These are phyloP conservation scores for Andinoacara biseriatus DNA, from an alignment of 2,113 vertebrate species.

Conservation along the genomic window DNA sequence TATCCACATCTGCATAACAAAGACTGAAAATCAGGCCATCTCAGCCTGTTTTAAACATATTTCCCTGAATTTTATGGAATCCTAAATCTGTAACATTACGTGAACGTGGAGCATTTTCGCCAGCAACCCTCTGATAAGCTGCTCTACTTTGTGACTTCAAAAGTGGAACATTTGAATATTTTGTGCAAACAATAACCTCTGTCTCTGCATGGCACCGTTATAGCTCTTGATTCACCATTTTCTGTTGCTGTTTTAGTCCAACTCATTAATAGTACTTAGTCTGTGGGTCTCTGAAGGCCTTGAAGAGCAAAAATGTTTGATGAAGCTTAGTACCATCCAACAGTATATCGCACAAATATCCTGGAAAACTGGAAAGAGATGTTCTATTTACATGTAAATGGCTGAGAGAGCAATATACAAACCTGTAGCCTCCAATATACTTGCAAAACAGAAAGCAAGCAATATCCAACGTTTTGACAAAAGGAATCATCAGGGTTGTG, in stretches of 20 bases:
- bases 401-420: not conserved
- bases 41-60: not conserved
- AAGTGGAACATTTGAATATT: slow-evolving; percentile 22
- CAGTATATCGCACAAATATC: not conserved
- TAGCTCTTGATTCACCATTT: not conserved
- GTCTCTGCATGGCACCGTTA: not conserved
- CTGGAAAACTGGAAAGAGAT: not conserved
- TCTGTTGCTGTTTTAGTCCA: not conserved
- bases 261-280: not conserved
- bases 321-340: not conserved
- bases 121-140: not conserved
- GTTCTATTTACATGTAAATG: slow-evolving; percentile 33
- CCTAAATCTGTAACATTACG: not conserved
- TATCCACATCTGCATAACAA: not conserved
- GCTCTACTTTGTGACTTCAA: not conserved
- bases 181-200: not conserved
- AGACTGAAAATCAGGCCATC: not conserved
- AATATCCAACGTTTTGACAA: not conserved
- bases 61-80: not conserved
- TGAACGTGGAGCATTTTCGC: not conserved
- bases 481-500: not conserved
- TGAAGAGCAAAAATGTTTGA: not conserved
- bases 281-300: not conserved
- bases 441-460: slow-evolving; percentile 19
- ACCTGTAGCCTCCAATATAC: not conserved